A percentile compares a stretch with the other conserved stretches of the same genome.
Conservation (phyloP, 2,797 vertebrate species). For the Kryptopterus vitreolus region DNA sequence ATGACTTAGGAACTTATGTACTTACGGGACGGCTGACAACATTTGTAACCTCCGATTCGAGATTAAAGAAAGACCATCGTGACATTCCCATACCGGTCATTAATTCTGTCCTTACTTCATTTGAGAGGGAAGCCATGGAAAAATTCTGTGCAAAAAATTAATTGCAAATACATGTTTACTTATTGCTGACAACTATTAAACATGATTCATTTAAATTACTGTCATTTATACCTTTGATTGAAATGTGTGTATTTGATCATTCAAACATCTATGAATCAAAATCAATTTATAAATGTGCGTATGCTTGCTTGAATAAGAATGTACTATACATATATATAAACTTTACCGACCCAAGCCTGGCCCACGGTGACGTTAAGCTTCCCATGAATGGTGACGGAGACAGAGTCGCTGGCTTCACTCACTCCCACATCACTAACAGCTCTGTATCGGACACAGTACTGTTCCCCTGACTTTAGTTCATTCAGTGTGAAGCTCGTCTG, state of each 20-base stretch:
- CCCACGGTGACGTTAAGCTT: not conserved
- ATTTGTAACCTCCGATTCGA: not conserved
- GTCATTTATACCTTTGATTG: too few relatives aligned
- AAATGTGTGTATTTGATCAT: too few relatives aligned
- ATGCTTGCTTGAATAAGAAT: not conserved
- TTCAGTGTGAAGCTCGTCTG: conserved; percentile 2
- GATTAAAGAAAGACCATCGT: conserved; percentile 14
- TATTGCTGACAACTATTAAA: not conserved
- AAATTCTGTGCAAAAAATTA: not conserved
- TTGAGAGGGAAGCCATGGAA: not conserved
- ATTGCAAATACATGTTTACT: not conserved
- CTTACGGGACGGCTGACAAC: not conserved
- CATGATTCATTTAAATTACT: not conserved
- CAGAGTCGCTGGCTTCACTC: conserved; percentile 33
- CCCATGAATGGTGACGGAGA: not conserved
- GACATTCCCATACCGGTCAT: not conserved
- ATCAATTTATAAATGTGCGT: not conserved
- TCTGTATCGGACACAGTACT: conserved; percentile 25
- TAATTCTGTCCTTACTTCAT: not conserved
- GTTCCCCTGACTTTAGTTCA: conserved; percentile 1
- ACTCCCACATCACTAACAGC: conserved; percentile 19
- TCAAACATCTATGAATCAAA: too few relatives aligned
- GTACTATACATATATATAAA: not conserved
- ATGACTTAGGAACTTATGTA: not conserved
- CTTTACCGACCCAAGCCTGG: not conserved